These are phyloP conservation scores for Buceros bicornis DNA, from an alignment of 2,797 vertebrate species.

Conservation along the genomic window DNA sequence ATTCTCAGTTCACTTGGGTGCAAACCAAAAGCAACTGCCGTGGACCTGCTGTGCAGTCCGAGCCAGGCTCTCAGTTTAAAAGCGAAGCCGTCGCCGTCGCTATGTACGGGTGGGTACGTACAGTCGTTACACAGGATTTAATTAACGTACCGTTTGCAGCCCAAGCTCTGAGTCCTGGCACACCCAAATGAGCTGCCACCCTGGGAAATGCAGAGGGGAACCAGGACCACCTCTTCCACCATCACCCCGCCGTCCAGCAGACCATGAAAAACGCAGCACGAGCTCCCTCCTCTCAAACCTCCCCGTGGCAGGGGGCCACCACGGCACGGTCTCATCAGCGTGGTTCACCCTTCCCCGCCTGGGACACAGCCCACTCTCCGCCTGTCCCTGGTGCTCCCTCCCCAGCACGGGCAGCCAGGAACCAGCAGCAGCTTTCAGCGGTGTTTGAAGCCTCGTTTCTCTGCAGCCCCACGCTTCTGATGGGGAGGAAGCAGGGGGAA, in stretches of 20 bases:
- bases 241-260: background rate
- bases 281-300: background rate
- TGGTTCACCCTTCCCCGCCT: background rate
- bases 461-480: background rate
- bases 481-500: background rate
- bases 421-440: background rate
- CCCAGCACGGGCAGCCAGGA: accelerated
- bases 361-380: background rate
- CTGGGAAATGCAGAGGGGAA: background rate
- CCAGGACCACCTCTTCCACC: background rate
- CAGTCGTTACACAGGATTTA: background rate
- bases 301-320: accelerated
- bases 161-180: background rate
- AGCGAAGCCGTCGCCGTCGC: background rate
- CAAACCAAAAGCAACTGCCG: background rate
- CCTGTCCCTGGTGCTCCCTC: background rate
- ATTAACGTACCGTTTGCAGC: background rate
- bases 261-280: background rate
- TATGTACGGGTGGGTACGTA: accelerated
- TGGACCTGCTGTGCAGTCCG: background rate
- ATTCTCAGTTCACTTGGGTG: background rate
- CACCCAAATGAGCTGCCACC: background rate
- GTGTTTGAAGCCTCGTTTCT: background rate
- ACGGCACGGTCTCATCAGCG: background rate
- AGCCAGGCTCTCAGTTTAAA: background rate